Base-by-base conservation (phyloP, 2,113 vertebrate species). In the Microtus montanus region DNA sequence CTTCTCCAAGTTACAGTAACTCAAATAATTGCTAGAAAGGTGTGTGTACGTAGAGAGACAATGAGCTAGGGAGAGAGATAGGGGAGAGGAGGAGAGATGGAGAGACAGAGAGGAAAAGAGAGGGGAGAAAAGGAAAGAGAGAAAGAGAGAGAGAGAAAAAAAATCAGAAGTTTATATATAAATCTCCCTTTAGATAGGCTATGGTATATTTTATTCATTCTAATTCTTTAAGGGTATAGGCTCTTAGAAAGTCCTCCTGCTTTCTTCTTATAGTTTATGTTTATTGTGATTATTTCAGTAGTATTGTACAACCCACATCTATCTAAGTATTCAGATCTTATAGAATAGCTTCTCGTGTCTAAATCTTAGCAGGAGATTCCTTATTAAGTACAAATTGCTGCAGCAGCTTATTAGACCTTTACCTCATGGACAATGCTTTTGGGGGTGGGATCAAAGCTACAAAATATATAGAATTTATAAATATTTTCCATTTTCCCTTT, bases 21-120 rank as follows among this genome's bases (percentile, higher is more conserved):
- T 93, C n/a, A 90, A 94, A 20, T 47, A 90, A 68, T 20, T 85
- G 28, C 8, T 84, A 71, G 38, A 66, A 73, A 74, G 28, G 7
- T 19, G 54, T 19, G 5, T 68, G 12, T 58, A 14, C 49, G 11
- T 93, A 68, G 17, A 66, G 63, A 47, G 28, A 49, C 44, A 30
- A 70, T 33, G 66, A n/a, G 13, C 14, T 35, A 7, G 38, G 41
- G 20, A 15, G 44, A 30, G 13, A 84, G 19, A 28, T 19, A 82
- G 28, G 13, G 38, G n/a, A 63, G 24, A 4, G 47, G 6, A 41
- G 7, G 22, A 33, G 33, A 71, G 35, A 54, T 35, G 22, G 4
- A 54, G 85, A 38, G 47, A 28, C 2, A 28, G 35, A 35, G 49
- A 22, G 28, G 61, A 33, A 19, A 68, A 30, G 14, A 28, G 17